Conservation (phyloP, 2,797 vertebrate genomes). For the Lacerta agilis region DNA sequence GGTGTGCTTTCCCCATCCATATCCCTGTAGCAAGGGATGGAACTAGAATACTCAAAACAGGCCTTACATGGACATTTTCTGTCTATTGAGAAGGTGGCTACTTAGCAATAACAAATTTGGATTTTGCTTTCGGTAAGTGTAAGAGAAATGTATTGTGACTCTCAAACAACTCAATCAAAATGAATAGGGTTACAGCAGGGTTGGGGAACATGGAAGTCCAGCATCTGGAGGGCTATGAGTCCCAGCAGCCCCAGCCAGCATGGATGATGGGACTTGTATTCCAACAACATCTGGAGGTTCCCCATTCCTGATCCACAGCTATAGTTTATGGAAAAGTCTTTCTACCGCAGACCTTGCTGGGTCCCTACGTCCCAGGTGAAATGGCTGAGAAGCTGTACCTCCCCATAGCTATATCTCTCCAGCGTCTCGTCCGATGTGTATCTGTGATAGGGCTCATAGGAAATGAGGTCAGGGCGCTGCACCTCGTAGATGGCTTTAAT, state of each 20-base stretch:
- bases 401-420: constrained; percentile 94
- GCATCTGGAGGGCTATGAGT: too few relatives aligned
- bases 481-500: constrained; percentile 99
- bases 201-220: too few relatives aligned
- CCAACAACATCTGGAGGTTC: too few relatives aligned
- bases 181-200: background rate
- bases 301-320: background rate
- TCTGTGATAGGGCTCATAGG: constrained; percentile 94
- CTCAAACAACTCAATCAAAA: background rate
- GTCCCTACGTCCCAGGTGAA: background rate
- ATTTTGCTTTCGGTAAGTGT: background rate
- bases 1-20: background rate
- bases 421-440: constrained; percentile 92
- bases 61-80: background rate
- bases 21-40: background rate
- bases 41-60: background rate
- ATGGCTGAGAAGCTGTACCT: constrained; percentile 80
- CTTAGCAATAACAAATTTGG: background rate
- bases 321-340: background rate
- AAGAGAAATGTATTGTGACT: background rate
- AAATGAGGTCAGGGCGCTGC: constrained; percentile 95
- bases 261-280: too few relatives aligned
- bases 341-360: fast-evolving
- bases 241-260: too few relatives aligned
- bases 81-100: background rate